Base-by-base conservation (phyloP, 2,113 vertebrate species). In the Herpetotheres cachinnans region DNA sequence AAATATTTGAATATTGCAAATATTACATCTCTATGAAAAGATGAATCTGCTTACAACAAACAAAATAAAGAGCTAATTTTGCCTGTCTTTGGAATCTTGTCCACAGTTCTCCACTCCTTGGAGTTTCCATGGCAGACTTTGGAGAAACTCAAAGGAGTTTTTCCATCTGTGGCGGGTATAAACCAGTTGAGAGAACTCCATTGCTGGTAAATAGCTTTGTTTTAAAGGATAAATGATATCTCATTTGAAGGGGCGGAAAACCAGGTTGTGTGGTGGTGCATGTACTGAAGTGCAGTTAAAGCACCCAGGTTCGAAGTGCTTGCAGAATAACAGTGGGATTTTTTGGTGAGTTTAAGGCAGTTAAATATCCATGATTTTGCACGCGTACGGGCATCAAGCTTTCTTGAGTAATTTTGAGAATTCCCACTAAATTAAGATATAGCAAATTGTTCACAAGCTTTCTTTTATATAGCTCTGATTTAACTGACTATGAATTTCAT, bases 141-240 rank as follows among this genome's bases (percentile, higher is more conserved):
- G 34, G 40, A 67, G 76, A 94, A 91, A 91, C 70, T 91, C 80
- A 49, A 5, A 72, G 34, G 84, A 89, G 54, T 85, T 85, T 7
- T 73, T 82, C 34, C 14, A 20, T 63, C 34, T 79, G 18, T 52
- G 34, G n/a, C 1, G 0, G 40, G 8, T 89, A n/a, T 56, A 63
- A 62, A 78, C 16, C 34, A 42, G 17, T 73, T 86, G 52, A 72
- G 70, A 91, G 58, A 86, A 56, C 12, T 47, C 19, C 42, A 34
- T n/a, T 5, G 10, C 54, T 78, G 44, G 25, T 72, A 47, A 82
- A 89, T n/a, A 86, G 49, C 17, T 47, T 73, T 54, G 55, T 67
- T 78, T 63, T 89, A 65, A 73, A 82, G 30, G 13, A 42, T 56
- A 72, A 52, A 49, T n/a, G 10, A 15, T 52, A 15, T 69, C 38